Conservation (phyloP, 2,797 vertebrate genomes). For the Sebastes matsubarae region DNA sequence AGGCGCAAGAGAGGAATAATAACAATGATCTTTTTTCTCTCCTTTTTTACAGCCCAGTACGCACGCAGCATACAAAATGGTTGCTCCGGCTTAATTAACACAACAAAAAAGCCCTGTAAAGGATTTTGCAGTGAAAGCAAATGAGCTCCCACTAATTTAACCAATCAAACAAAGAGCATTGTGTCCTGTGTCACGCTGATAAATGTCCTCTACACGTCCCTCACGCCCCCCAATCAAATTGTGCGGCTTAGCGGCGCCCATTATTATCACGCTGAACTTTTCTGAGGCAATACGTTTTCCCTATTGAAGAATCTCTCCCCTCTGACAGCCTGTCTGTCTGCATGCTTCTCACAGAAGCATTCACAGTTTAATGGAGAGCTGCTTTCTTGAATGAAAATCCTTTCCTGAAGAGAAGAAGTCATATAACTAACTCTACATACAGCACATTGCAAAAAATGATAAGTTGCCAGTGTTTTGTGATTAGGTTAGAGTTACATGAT, state of each 20-base stretch:
- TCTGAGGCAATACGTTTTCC: conserved; percentile 36
- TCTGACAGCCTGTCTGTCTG: conserved; percentile 20
- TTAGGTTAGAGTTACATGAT: neutral
- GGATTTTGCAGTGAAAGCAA: conserved; percentile 79
- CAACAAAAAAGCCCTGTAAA: conserved; percentile 71
- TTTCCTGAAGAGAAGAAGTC: neutral
- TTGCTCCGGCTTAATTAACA: conserved; percentile 75
- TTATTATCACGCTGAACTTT: conserved; percentile 59
- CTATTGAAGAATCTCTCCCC: conserved; percentile 6
- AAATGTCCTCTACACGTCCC: conserved; percentile 73
- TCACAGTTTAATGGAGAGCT: neutral
- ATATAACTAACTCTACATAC: neutral
- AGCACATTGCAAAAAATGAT: neutral
- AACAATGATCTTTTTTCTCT: conserved; percentile 51
- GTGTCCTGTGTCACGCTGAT: conserved; percentile 75
- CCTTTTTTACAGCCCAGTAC: conserved; percentile 29
- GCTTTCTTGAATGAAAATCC: neutral
- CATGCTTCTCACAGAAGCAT: neutral
- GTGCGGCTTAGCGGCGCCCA: conserved; percentile 37
- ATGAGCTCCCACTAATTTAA: conserved; percentile 79
- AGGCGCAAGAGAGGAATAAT: conserved; percentile 34
- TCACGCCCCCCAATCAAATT: conserved; percentile 59
- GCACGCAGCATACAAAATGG: conserved; percentile 63
- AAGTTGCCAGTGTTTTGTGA: neutral
- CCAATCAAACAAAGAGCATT: conserved; percentile 77